Conservation (phyloP, 2,113 vertebrate species). For the Embiotoca jacksoni region DNA sequence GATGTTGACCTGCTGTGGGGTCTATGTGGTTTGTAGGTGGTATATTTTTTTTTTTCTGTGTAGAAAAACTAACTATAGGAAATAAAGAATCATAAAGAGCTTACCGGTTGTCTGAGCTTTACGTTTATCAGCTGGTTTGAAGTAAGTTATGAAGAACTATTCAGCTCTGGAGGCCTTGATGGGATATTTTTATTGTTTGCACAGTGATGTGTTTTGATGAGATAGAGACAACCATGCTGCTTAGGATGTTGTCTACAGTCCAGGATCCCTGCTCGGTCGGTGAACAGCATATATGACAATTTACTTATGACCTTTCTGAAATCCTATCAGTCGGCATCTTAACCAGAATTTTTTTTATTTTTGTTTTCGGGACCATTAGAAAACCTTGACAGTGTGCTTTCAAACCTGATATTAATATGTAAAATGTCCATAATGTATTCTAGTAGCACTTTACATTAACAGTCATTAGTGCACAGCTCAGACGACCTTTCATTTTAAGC, state of each 20-base stretch:
- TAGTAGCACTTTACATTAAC: no score
- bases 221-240: background rate
- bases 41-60: background rate
- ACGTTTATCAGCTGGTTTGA: background rate
- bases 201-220: slow-evolving; percentile 19
- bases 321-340: no score
- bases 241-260: background rate
- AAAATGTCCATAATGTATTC: no score
- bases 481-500: no score
- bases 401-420: no score
- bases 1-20: slow-evolving; percentile 69
- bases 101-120: slow-evolving; percentile 31
- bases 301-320: no score
- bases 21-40: slow-evolving; percentile 68
- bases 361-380: no score
- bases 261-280: no score
- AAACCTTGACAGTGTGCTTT: no score
- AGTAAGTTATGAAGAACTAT: background rate
- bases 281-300: no score
- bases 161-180: slow-evolving; percentile 26
- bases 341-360: no score
- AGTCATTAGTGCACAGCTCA: no score
- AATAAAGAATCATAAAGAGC: background rate
- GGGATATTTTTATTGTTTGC: slow-evolving; percentile 18
- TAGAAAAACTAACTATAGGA: background rate